Conservation (phyloP, 2,113 vertebrate species). For the Vulpes lagopus region DNA sequence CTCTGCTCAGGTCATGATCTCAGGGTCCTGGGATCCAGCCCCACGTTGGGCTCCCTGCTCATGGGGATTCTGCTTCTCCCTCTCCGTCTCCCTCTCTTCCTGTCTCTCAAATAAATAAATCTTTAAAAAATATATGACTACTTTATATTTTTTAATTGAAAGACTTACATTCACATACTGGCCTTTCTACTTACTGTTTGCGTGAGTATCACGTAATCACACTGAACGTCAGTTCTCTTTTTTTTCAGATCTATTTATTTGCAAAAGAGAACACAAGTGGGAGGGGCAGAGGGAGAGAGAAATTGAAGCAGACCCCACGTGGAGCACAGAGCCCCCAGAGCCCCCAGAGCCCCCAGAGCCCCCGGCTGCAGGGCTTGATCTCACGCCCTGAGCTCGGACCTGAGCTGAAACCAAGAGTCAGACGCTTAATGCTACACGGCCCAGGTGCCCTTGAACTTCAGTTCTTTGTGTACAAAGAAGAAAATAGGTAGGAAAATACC, state of each 20-base stretch:
- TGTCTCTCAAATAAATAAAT: no score
- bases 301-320: neutral
- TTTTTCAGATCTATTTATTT: neutral
- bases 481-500: neutral
- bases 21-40: no score
- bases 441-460: neutral
- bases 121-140: neutral
- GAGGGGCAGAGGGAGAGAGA: neutral
- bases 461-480: conserved; percentile 29
- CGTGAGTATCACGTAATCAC: neutral
- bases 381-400: neutral
- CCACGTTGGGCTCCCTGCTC: no score
- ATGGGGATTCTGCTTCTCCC: no score
- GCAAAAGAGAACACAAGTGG: neutral
- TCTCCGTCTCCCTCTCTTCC: no score
- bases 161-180: neutral
- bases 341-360: no score
- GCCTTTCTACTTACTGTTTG: neutral
- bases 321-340: neutral
- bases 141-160: neutral
- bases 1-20: no score
- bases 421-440: neutral
- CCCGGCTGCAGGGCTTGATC: rapidly evolving
- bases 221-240: neutral
- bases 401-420: neutral